These are phyloP conservation scores for Orientallactaga bullata DNA, from an alignment of 2,113 vertebrate genomes.

Conservation along the genomic window DNA sequence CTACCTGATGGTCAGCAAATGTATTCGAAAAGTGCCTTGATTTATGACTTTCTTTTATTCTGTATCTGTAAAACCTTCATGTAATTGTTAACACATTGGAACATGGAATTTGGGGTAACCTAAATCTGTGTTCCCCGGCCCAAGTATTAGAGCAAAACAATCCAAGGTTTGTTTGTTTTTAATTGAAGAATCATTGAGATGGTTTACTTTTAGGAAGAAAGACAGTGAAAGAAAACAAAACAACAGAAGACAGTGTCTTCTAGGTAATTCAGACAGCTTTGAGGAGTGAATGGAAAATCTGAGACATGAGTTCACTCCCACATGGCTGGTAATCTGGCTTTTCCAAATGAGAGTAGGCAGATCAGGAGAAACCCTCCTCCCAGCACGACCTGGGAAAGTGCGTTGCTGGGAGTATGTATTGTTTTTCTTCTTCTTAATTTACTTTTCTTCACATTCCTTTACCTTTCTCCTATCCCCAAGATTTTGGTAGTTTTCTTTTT, in stretches of 20 bases:
- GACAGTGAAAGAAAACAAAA: not conserved
- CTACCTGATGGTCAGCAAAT: too few species aligned
- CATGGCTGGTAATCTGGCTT: not conserved
- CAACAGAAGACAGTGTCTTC: not conserved
- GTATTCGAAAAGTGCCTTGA: too few species aligned
- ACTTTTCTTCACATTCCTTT: not conserved
- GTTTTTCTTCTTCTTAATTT: not conserved
- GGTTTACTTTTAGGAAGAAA: conserved; percentile 13
- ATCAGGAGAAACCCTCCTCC: not conserved
- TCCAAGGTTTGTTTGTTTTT: not conserved
- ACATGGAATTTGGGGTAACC: too few species aligned
- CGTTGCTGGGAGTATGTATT: not conserved
- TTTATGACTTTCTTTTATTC: too few species aligned
- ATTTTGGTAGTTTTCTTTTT: conserved; percentile 5
- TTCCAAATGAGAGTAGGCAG: not conserved
- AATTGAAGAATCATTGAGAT: not conserved
- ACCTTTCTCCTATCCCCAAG: not conserved
- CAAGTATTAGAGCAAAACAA: not conserved
- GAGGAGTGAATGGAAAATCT: not conserved
- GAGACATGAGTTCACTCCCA: not conserved
- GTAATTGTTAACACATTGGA: too few species aligned
- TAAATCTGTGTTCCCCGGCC: too few species aligned
- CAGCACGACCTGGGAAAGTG: not conserved
- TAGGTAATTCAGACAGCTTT: not conserved
- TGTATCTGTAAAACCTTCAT: too few species aligned